Percentiles rank a stretch among this genome's conserved stretches.
phyloP scores from a whole-genome alignment of 1,140 invertebrate species.

The Phthorimaea operculella region DNA sequence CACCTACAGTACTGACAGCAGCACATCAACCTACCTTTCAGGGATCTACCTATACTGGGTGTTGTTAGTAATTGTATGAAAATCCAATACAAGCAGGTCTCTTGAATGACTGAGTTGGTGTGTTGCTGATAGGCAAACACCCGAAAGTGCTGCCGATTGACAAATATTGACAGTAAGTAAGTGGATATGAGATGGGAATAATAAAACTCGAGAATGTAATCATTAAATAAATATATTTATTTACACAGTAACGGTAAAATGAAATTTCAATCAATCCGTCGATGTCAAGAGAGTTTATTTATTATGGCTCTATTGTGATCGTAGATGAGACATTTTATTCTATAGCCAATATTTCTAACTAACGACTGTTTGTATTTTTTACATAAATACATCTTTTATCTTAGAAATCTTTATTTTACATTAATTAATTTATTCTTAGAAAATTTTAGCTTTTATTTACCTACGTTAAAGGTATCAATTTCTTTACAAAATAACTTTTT shows the following conservation, averaged over 20 bases:
- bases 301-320: slow-evolving; percentile 30
- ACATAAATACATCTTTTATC: slow-evolving; percentile 60
- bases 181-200: neutral
- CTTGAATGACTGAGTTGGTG: too few relatives aligned
- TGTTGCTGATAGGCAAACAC: neutral
- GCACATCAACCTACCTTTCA: too few relatives aligned
- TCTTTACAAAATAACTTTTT: slow-evolving; percentile 17
- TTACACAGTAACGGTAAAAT: slow-evolving; percentile 60
- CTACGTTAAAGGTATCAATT: slow-evolving; percentile 13
- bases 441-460: slow-evolving; percentile 42
- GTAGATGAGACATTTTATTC: slow-evolving; percentile 34
- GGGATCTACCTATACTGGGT: too few relatives aligned
- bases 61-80: too few relatives aligned
- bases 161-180: neutral
- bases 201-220: slow-evolving; percentile 40
- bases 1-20: too few relatives aligned
- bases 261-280: slow-evolving; percentile 47
- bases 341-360: slow-evolving; percentile 41
- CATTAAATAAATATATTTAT: slow-evolving; percentile 68
- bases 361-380: slow-evolving; percentile 51
- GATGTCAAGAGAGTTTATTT: slow-evolving; percentile 49
- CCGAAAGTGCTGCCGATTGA: neutral
- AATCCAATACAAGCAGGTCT: too few relatives aligned
- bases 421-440: slow-evolving; percentile 36
- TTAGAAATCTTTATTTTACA: slow-evolving; percentile 52